Evolutionary conservation across 2,797 vertebrate genomes (phyloP).

Genomic region (Tokudaia muenninki): DNA sequence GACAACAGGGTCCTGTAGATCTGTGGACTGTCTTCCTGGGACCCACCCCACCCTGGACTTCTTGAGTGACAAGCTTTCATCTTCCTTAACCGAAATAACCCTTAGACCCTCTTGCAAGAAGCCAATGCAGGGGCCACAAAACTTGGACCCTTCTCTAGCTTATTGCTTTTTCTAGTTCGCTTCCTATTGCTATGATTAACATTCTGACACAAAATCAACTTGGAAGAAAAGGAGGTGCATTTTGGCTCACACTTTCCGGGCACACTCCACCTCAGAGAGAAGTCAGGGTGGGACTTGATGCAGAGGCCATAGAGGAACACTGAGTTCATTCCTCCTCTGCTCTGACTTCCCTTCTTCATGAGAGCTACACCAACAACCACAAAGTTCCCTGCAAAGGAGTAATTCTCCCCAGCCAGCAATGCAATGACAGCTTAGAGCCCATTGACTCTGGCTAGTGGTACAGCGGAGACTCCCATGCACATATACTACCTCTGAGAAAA

Average conservation of each 20-base stretch:
- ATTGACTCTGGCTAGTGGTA: neutral
- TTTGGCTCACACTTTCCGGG: neutral
- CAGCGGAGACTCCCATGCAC: rapidly evolving
- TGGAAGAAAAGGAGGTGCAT: neutral
- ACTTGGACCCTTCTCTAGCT: neutral
- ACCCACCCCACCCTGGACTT: neutral
- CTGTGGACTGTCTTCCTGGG: neutral
- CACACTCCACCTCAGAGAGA: neutral
- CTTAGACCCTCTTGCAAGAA: neutral
- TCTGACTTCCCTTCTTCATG: neutral
- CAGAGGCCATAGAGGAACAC: neutral
- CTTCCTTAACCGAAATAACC: neutral
- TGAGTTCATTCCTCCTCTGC: neutral
- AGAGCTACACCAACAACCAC: neutral
- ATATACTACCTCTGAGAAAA: neutral
- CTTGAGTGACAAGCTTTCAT: neutral
- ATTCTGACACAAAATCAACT: neutral
- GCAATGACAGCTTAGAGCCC: neutral
- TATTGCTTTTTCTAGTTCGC: neutral
- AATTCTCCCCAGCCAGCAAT: neutral
- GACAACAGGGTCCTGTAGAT: too few species aligned
- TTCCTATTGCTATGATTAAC: neutral
- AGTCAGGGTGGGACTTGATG: neutral
- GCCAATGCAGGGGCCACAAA: neutral
- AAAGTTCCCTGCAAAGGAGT: neutral